Conservation (phyloP, 2,113 vertebrate species). For the Pionites leucogaster region DNA sequence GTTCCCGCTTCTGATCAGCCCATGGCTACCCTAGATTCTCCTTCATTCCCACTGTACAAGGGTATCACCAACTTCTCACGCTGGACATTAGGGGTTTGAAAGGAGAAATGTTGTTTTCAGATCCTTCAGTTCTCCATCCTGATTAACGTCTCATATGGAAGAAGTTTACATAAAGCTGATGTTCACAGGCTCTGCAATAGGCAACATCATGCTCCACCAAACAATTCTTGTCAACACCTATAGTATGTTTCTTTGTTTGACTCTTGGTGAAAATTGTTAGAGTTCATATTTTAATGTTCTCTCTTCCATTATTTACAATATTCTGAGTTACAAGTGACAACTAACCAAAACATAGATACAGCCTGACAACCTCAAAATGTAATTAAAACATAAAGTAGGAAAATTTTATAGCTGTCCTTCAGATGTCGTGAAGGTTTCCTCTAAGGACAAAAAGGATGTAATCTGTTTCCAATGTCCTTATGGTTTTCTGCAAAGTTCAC, state of each 20-base stretch:
- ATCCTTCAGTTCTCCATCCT: neutral
- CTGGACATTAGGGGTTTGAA: neutral
- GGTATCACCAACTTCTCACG: neutral
- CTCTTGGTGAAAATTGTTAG: slow-evolving; percentile 40
- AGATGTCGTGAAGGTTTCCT: slow-evolving; percentile 67
- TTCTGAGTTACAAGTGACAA: slow-evolving; percentile 16
- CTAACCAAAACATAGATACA: slow-evolving; percentile 34
- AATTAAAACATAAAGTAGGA: slow-evolving; percentile 53
- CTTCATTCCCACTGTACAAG: neutral
- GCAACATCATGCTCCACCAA: slow-evolving; percentile 35
- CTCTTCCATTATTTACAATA: slow-evolving; percentile 51
- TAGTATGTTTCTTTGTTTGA: slow-evolving; percentile 41
- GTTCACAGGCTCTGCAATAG: slow-evolving; percentile 49
- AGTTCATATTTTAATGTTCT: slow-evolving; percentile 33
- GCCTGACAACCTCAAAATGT: slow-evolving; percentile 26
- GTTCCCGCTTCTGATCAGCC: neutral
- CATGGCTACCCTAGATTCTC: neutral
- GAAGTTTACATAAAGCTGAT: slow-evolving; percentile 53
- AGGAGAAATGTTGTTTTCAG: slow-evolving; percentile 36
- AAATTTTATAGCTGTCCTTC: slow-evolving; percentile 64
- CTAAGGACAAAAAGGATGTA: slow-evolving; percentile 6
- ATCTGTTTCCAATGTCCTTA: neutral
- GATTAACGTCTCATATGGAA: slow-evolving; percentile 55
- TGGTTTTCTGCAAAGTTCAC: neutral
- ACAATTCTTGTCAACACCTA: slow-evolving; percentile 55